Evolutionary conservation across 2,888 invertebrate species (phyloP).

Genomic region (Plusia festucae): DNA sequence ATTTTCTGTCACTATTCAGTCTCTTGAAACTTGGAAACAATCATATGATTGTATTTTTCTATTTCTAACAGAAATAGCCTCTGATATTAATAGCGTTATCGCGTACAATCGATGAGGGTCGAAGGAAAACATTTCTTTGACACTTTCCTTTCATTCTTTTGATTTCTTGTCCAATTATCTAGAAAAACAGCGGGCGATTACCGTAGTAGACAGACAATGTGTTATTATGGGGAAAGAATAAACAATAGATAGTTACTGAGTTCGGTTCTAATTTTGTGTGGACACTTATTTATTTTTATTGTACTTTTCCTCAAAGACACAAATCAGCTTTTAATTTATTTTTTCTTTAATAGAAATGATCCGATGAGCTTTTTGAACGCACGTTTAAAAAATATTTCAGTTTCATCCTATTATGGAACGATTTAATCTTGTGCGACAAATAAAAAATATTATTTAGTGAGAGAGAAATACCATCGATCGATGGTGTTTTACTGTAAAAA

Average conservation of each 20-base stretch:
- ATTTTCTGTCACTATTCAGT: not conserved
- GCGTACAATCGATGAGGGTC: conserved; percentile 32
- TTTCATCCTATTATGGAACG: too few species aligned
- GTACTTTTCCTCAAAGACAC: too few species aligned
- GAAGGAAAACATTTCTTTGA: conserved; percentile 57
- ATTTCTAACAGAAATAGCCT: conserved; percentile 24
- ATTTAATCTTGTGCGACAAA: too few species aligned
- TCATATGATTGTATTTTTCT: conserved; percentile 34
- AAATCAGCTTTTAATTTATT: too few species aligned
- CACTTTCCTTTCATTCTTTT: conserved; percentile 63
- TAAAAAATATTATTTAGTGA: too few species aligned
- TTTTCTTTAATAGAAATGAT: not conserved
- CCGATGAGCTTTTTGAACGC: too few species aligned
- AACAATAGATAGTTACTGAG: not conserved
- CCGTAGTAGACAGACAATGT: conserved; percentile 71
- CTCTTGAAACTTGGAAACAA: conserved; percentile 14
- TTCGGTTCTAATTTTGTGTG: not conserved
- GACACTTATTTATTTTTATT: too few species aligned
- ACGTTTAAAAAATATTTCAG: too few species aligned
- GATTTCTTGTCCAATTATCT: conserved; percentile 86
- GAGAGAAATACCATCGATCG: too few species aligned
- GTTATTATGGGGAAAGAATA: conserved; percentile 69
- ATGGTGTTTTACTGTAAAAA: too few species aligned
- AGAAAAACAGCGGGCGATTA: conserved; percentile 83
- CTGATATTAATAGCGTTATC: conserved; percentile 47